A percentile compares a stretch with the other conserved stretches of the same genome.
Evolutionary conservation across 2,113 vertebrate species (phyloP).

Genomic region (Ivindomyrus marchei): DNA sequence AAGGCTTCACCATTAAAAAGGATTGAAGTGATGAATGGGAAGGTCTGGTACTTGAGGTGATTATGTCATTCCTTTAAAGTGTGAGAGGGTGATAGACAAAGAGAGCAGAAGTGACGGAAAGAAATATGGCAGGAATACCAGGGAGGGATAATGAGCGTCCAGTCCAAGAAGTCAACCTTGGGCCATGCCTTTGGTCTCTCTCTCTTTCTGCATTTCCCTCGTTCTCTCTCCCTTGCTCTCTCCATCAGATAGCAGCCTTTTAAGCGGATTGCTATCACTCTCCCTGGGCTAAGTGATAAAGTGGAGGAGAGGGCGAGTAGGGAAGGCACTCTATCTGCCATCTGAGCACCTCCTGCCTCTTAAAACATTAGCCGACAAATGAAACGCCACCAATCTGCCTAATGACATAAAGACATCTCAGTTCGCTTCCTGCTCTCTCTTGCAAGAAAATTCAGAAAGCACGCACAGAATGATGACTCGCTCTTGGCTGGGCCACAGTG

Average conservation of each 20-base stretch:
- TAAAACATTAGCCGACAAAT: slow-evolving; percentile 59
- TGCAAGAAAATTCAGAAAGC: background rate
- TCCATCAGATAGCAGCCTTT: slow-evolving; percentile 52
- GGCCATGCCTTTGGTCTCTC: slow-evolving; percentile 26
- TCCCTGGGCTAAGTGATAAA: slow-evolving; percentile 47
- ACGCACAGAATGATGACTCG: slow-evolving; percentile 1
- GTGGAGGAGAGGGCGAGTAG: slow-evolving; percentile 38
- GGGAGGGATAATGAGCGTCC: slow-evolving; percentile 29
- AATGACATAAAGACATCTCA: slow-evolving; percentile 39
- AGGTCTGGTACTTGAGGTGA: background rate
- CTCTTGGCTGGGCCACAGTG: background rate
- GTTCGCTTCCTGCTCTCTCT: slow-evolving; percentile 12
- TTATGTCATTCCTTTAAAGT: slow-evolving; percentile 22
- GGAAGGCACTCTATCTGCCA: slow-evolving; percentile 49
- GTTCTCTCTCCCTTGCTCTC: slow-evolving; percentile 22
- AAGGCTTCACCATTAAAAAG: background rate
- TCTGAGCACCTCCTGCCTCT: slow-evolving; percentile 54
- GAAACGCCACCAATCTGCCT: slow-evolving; percentile 48
- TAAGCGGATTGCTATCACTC: slow-evolving; percentile 39
- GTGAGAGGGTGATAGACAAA: slow-evolving; percentile 35
- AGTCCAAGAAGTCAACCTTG: slow-evolving; percentile 39
- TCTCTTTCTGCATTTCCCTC: slow-evolving; percentile 24
- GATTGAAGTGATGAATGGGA: background rate
- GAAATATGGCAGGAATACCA: slow-evolving; percentile 28
- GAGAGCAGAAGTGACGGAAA: slow-evolving; percentile 26